phyloP scores from a whole-genome alignment of 2,888 invertebrate genomes.

The Leptodirus hochenwartii region DNA sequence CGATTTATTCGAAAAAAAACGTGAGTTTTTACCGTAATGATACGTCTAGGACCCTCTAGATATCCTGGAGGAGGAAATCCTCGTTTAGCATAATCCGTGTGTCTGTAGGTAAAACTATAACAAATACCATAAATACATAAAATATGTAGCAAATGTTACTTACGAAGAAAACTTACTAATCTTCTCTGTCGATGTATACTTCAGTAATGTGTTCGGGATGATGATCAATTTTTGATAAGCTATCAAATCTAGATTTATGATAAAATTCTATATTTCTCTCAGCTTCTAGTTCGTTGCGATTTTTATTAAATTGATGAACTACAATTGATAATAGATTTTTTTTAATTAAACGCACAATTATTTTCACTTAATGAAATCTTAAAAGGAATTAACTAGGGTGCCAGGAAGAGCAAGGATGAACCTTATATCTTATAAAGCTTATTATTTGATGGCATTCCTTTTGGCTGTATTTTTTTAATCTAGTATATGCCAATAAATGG shows the following conservation, averaged over 20 bases:
- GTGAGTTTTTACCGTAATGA: conserved; percentile 19
- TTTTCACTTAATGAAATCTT: too few species aligned
- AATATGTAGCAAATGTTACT: too few species aligned
- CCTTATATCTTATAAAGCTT: too few species aligned
- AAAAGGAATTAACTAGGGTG: too few species aligned
- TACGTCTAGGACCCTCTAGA: conserved; percentile 20
- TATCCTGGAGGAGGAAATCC: conserved; percentile 19
- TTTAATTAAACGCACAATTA: conserved; percentile 19
- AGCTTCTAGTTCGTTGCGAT: conserved; percentile 19
- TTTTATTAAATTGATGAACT: conserved; percentile 27
- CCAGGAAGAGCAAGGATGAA: too few species aligned
- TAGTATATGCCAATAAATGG: too few species aligned
- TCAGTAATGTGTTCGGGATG: conserved; percentile 34
- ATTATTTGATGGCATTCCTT: too few species aligned
- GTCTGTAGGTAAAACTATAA: conserved; percentile 23
- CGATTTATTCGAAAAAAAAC: too few species aligned
- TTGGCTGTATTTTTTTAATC: too few species aligned
- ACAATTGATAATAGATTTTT: conserved; percentile 11
- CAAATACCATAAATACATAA: conserved; percentile 3
- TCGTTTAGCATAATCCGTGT: conserved; percentile 23
- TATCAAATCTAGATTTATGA: conserved; percentile 46
- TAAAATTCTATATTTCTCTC: conserved; percentile 31
- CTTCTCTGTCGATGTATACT: conserved; percentile 36
- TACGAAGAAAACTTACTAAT: conserved; percentile 25
- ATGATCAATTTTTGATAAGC: conserved; percentile 40